Evolutionary conservation across 2,888 invertebrate species (phyloP).

Genomic region (Mylabris sibirica): DNA sequence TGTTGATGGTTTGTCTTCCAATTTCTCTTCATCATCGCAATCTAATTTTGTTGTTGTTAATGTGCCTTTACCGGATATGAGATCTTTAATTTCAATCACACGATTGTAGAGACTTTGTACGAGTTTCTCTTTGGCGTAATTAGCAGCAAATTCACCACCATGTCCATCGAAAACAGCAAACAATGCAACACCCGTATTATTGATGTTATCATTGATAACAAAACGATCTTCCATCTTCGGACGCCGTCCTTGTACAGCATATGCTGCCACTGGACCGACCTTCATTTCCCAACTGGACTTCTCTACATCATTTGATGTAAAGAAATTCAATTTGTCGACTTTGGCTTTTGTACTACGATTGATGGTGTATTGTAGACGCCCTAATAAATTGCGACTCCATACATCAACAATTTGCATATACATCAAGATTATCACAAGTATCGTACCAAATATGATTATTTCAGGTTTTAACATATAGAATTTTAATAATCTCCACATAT

Average conservation of each 20-base stretch:
- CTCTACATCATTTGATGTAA: conserved; percentile 64
- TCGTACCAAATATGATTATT: conserved; percentile 75
- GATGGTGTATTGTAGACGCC: conserved; percentile 73
- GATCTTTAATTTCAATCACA: conserved; percentile 75
- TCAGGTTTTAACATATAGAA: conserved; percentile 83
- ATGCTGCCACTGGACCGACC: conserved; percentile 80
- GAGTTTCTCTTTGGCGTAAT: conserved; percentile 88
- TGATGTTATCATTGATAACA: conserved; percentile 85
- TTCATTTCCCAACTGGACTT: conserved; percentile 78
- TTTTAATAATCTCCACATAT: conserved; percentile 81
- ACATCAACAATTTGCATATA: conserved; percentile 85
- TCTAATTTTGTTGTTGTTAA: conserved; percentile 51
- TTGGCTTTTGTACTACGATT: conserved; percentile 66
- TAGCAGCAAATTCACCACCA: conserved; percentile 94
- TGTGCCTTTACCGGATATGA: conserved; percentile 67
- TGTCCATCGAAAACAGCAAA: conserved; percentile 96
- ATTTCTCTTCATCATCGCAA: conserved; percentile 62
- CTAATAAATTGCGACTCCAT: conserved; percentile 76
- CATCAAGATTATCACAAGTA: conserved; percentile 75
- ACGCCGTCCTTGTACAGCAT: conserved; percentile 89
- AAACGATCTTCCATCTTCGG: conserved; percentile 95
- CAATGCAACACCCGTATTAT: conserved; percentile 83
- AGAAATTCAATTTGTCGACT: conserved; percentile 65
- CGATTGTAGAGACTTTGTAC: conserved; percentile 81
- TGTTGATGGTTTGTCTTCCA: conserved; percentile 58